These are phyloP conservation scores for Tadarida brasiliensis DNA, from an alignment of 2,797 vertebrate genomes.

Conservation along the genomic window DNA sequence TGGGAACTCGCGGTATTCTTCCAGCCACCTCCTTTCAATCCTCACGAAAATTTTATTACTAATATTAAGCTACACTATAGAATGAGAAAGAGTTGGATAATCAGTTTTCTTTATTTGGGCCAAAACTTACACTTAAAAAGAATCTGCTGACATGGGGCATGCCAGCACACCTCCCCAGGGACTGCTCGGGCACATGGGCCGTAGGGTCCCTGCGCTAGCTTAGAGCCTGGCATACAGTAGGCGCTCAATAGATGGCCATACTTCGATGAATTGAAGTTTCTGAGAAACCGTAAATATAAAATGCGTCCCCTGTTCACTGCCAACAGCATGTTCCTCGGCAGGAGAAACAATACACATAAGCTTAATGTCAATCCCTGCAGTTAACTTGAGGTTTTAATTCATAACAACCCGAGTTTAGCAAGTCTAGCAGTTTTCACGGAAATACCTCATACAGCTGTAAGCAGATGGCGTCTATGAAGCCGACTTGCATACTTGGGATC, in stretches of 20 bases:
- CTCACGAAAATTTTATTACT: neutral
- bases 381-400: neutral
- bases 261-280: neutral
- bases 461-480: conserved; percentile 98
- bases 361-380: neutral
- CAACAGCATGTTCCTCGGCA: neutral
- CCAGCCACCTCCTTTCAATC: neutral
- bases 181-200: accelerated
- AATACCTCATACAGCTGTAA: conserved; percentile 97
- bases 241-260: neutral
- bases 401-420: neutral
- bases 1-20: neutral
- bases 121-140: neutral
- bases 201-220: neutral
- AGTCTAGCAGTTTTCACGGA: neutral
- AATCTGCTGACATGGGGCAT: neutral
- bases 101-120: neutral
- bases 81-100: neutral
- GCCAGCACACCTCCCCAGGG: too few species aligned
- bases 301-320: neutral
- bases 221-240: neutral
- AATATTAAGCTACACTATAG: neutral
- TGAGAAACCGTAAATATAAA: neutral
- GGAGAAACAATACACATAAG: neutral
- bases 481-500: conserved; percentile 99